Base-by-base conservation (phyloP, 2,113 vertebrate species). In the Chloropsis cyanopogon region DNA sequence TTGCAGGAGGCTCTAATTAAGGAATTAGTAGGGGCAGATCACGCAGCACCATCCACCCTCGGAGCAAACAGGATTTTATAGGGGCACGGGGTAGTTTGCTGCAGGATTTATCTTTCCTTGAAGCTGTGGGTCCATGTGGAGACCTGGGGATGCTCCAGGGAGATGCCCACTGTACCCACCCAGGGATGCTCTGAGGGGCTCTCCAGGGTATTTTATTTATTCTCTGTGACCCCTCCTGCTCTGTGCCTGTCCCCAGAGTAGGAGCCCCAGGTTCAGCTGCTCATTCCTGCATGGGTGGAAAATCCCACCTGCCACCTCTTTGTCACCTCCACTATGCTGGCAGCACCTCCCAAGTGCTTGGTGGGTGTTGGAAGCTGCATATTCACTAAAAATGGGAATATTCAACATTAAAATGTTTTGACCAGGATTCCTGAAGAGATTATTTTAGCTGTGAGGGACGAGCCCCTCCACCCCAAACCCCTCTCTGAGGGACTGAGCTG, bases 311-410 rank as follows among this genome's bases (percentile, higher is more conserved):
- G 50, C 11, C 29, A 4, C 63, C 5, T 35, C 44, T 26, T 14
- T 0, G 0, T 18, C 37, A 9, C 61, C 23, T 49, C 25, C 3
- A 24, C 65, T 11, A 0, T 0, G 3, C 23, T 9, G 25, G 1
- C 1, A 1, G 37, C 28, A 14, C 3, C 44, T 44, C 44, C 25
- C 0, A 9, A 49, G 52, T 1, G 3, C 22, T 9, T 18, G 46
- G 56, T 4, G 10, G 42, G 5, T 6, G n/a, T 2, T 7, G n/a
- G 56, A 28, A 76, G 56, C 56, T 22, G 10, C 29, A 11, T 2
- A 56, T 41, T n/a, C 23, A 4, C 44, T 47, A 69, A 54, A 82
- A 69, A 31, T 9, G 52, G 31, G 44, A 65, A 81, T 14, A n/a
- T 41, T 57, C 35, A 9, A 20, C n/a, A 5, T 11, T 2, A 15